A percentile compares a stretch with the other conserved stretches of the same genome.
Conservation (phyloP, 2,888 invertebrate genomes). For the Anorthoa munda region DNA sequence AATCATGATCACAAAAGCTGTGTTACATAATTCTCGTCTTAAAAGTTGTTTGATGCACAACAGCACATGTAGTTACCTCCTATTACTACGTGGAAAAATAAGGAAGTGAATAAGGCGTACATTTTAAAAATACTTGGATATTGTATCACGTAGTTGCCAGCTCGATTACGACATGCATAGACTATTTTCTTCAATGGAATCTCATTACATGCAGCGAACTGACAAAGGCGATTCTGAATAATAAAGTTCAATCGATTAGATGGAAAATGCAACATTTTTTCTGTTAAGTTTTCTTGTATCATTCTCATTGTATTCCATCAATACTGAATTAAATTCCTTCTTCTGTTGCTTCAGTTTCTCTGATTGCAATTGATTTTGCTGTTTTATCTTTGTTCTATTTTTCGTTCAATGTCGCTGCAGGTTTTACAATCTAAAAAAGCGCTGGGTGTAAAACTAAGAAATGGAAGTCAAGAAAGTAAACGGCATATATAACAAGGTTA, state of each 20-base stretch:
- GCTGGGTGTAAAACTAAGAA: too few species aligned
- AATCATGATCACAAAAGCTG: neutral
- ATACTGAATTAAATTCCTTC: conserved; percentile 22
- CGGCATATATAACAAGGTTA: neutral
- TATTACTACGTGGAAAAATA: conserved; percentile 19
- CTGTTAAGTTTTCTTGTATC: conserved; percentile 19
- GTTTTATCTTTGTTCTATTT: neutral
- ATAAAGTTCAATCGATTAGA: conserved; percentile 35
- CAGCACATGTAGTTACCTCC: neutral
- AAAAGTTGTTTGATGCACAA: neutral
- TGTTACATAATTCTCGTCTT: neutral
- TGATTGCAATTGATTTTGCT: conserved; percentile 9
- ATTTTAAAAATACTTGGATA: conserved; percentile 22
- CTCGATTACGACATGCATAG: conserved; percentile 12
- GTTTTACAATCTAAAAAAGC: neutral
- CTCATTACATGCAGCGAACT: conserved; percentile 47
- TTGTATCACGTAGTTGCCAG: conserved; percentile 33
- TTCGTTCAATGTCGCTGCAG: neutral
- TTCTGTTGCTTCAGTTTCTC: neutral
- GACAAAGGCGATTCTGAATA: conserved; percentile 44
- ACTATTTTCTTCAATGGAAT: conserved; percentile 46
- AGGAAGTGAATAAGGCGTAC: neutral
- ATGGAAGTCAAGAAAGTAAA: neutral
- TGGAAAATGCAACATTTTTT: conserved; percentile 11
- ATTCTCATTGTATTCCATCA: neutral